Evolutionary conservation across 2,888 invertebrate species (phyloP).

Genomic region (Muschampia plurimacula): DNA sequence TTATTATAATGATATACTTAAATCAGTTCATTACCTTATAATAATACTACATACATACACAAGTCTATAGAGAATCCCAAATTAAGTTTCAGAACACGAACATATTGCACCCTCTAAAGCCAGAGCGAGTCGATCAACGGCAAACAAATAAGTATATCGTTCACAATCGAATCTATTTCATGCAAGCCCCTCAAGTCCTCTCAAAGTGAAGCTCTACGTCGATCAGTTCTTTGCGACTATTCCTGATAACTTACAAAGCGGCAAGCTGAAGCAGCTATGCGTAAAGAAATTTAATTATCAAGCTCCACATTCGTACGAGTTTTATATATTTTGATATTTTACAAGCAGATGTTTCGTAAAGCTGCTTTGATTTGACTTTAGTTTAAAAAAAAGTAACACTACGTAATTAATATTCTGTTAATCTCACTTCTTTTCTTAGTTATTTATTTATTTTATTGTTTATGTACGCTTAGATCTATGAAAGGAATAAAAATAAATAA

Average conservation of each 20-base stretch:
- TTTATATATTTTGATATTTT: not conserved
- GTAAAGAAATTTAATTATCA: slow-evolving; percentile 22
- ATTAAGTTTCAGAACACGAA: slow-evolving; percentile 48
- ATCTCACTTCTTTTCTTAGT: no score
- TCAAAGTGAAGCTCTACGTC: slow-evolving; percentile 73
- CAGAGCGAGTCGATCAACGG: slow-evolving; percentile 68
- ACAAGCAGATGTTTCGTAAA: not conserved
- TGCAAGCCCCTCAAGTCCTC: slow-evolving; percentile 68
- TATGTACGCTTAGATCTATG: no score
- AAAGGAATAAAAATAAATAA: no score
- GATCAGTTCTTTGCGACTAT: slow-evolving; percentile 62
- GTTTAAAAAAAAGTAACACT: no score
- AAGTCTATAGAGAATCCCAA: slow-evolving; percentile 42
- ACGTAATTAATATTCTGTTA: no score
- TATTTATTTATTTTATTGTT: no score
- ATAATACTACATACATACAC: slow-evolving; percentile 5
- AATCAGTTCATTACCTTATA: slow-evolving; percentile 29
- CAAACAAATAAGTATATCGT: slow-evolving; percentile 79
- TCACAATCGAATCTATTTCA: slow-evolving; percentile 69
- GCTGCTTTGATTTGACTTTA: not conserved
- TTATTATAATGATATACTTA: not conserved
- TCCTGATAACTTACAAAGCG: slow-evolving; percentile 37
- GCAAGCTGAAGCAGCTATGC: slow-evolving; percentile 7
- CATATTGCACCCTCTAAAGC: slow-evolving; percentile 45
- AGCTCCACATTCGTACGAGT: not conserved